Evolutionary conservation across 1,140 invertebrate genomes (phyloP).

Genomic region (Globodera rostochiensis): DNA sequence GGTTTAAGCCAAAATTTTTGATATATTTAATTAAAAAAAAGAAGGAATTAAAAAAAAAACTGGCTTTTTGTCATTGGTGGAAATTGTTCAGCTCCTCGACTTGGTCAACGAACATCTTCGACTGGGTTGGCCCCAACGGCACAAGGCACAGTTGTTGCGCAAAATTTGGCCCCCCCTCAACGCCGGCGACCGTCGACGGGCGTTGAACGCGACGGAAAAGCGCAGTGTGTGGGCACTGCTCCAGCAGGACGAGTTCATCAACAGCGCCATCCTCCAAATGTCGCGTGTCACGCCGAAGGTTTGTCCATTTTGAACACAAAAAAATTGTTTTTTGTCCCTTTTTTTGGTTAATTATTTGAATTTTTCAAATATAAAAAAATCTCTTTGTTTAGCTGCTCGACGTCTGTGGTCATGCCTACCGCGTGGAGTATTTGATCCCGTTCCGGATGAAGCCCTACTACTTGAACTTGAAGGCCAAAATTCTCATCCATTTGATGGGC

Average conservation of each 20-base stretch:
- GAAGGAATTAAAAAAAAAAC: no score
- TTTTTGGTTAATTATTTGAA: no score
- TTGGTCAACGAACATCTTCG: constrained; percentile 59
- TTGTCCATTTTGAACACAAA: neutral
- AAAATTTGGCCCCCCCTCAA: constrained; percentile 55
- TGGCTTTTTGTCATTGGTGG: no score
- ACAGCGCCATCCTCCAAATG: constrained; percentile 53
- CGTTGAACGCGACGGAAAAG: constrained; percentile 51
- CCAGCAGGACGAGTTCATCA: constrained; percentile 64
- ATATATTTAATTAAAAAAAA: no score
- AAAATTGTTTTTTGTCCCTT: neutral
- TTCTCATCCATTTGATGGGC: constrained; percentile 64
- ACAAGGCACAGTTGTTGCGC: constrained; percentile 56
- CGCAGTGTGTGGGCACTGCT: constrained; percentile 61
- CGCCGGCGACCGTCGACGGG: constrained; percentile 11
- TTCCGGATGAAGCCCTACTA: constrained; percentile 62
- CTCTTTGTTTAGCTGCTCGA: constrained; percentile 50
- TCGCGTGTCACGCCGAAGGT: constrained; percentile 61
- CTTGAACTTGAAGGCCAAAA: constrained; percentile 60
- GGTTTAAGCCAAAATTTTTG: no score
- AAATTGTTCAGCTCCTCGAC: constrained; percentile 55
- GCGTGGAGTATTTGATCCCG: constrained; percentile 57
- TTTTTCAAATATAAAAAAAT: no score
- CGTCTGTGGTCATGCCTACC: constrained; percentile 63
- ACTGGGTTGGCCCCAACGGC: constrained; percentile 56